phyloP scores from a whole-genome alignment of 2,888 invertebrate genomes.

The Steromphala cineraria region DNA sequence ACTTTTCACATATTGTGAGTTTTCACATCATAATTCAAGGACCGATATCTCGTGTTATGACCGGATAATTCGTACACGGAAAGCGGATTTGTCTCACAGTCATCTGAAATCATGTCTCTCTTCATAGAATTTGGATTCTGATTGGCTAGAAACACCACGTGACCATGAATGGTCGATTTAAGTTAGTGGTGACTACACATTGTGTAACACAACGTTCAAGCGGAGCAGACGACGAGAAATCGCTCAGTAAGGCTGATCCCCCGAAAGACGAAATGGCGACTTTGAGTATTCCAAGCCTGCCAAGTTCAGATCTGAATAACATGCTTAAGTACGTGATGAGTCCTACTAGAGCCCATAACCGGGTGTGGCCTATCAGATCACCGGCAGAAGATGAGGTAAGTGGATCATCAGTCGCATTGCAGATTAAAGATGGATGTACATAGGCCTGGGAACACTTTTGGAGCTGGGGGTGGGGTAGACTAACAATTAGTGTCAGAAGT shows the following conservation, averaged over 20 bases:
- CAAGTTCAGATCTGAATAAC: neutral
- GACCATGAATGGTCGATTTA: neutral
- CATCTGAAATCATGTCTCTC: neutral
- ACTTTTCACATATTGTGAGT: too few relatives aligned
- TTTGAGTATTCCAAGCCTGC: neutral
- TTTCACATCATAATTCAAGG: too few relatives aligned
- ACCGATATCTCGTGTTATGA: too few relatives aligned
- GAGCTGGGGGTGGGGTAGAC: too few relatives aligned
- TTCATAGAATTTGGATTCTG: neutral
- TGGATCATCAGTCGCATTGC: too few relatives aligned
- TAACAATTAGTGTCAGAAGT: too few relatives aligned
- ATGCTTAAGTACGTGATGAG: neutral
- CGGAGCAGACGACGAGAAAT: neutral
- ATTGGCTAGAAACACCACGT: neutral
- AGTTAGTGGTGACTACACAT: neutral
- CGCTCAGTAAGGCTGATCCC: neutral
- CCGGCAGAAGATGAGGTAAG: too few relatives aligned
- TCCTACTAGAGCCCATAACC: too few relatives aligned
- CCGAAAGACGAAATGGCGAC: neutral
- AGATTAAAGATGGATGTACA: too few relatives aligned
- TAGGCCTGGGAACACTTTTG: too few relatives aligned
- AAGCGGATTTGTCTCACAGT: neutral
- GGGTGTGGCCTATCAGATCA: too few relatives aligned
- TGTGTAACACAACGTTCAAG: neutral
- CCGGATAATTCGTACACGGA: neutral